These are phyloP conservation scores for Clarias pachynema DNA, from an alignment of 2,797 vertebrate species.

Conservation along the genomic window DNA sequence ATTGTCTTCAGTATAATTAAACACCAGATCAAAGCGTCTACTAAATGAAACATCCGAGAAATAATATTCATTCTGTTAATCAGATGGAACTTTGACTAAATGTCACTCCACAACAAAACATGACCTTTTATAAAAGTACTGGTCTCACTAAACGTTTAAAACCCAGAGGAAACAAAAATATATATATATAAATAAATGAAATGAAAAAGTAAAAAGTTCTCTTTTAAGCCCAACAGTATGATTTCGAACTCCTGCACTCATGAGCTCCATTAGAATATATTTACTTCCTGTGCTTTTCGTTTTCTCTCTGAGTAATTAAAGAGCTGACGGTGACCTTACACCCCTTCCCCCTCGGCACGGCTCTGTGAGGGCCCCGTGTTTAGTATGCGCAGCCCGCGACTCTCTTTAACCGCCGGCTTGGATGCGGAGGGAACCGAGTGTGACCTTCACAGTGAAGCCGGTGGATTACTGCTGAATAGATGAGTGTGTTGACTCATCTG, in stretches of 20 bases:
- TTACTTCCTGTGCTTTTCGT: constrained; percentile 64
- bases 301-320: constrained; percentile 73
- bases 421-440: constrained; percentile 35
- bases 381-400: constrained; percentile 52
- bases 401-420: constrained; percentile 53
- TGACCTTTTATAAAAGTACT: not conserved
- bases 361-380: constrained; percentile 50
- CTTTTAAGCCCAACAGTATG: constrained; percentile 61
- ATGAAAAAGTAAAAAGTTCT: not conserved
- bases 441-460: constrained; percentile 57
- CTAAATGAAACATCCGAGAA: not conserved
- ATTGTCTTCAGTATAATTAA: not conserved
- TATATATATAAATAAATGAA: not conserved
- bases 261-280: constrained; percentile 70
- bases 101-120: not conserved
- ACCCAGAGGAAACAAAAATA: not conserved
- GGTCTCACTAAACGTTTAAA: constrained; percentile 2
- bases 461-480: constrained; percentile 54
- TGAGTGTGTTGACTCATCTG: constrained; percentile 46
- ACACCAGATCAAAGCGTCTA: not conserved
- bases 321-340: constrained; percentile 65
- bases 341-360: constrained; percentile 34
- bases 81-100: not conserved
- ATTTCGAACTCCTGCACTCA: constrained; percentile 55
- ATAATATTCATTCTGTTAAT: not conserved